Evolutionary conservation across 2,888 invertebrate species (phyloP).

Genomic region (Drosophila siamana): DNA sequence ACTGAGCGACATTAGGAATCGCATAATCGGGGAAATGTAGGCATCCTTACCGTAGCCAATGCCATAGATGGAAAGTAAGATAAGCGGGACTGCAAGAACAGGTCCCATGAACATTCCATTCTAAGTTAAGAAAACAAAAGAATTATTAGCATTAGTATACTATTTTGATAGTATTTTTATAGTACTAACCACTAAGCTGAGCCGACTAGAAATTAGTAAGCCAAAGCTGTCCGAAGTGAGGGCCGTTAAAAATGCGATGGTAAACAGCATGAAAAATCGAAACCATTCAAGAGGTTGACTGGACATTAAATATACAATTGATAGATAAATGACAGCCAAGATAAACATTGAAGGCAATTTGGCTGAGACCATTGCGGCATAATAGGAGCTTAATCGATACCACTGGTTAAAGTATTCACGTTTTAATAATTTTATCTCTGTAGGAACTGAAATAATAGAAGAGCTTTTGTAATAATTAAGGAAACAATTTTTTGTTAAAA

Average conservation of each 20-base stretch:
- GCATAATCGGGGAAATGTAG: slow-evolving; percentile 89
- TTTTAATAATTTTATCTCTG: slow-evolving; percentile 91
- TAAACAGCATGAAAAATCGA: slow-evolving; percentile 89
- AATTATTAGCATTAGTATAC: not conserved
- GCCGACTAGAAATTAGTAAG: slow-evolving; percentile 90
- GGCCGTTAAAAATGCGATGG: slow-evolving; percentile 90
- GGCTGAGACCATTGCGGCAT: slow-evolving; percentile 89
- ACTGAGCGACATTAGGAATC: slow-evolving; percentile 92
- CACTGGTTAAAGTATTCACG: slow-evolving; percentile 93
- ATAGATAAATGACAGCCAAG: slow-evolving; percentile 89
- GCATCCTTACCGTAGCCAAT: slow-evolving; percentile 92
- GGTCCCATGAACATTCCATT: slow-evolving; percentile 96
- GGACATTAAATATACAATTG: slow-evolving; percentile 90
- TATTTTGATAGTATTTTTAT: not conserved
- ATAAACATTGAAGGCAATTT: slow-evolving; percentile 90
- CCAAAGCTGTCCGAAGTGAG: slow-evolving; percentile 93
- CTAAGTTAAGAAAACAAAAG: slow-evolving; percentile 85
- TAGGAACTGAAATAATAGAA: slow-evolving; percentile 88
- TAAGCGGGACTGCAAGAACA: slow-evolving; percentile 93
- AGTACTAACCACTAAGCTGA: slow-evolving; percentile 91
- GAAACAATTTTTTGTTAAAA: slow-evolving; percentile 66
- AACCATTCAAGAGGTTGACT: slow-evolving; percentile 91
- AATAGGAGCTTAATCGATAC: slow-evolving; percentile 93
- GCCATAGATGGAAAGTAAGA: slow-evolving; percentile 94
- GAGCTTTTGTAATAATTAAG: no score